Base-by-base conservation (phyloP, 2,113 vertebrate genomes). In the Oryzias javanicus region DNA sequence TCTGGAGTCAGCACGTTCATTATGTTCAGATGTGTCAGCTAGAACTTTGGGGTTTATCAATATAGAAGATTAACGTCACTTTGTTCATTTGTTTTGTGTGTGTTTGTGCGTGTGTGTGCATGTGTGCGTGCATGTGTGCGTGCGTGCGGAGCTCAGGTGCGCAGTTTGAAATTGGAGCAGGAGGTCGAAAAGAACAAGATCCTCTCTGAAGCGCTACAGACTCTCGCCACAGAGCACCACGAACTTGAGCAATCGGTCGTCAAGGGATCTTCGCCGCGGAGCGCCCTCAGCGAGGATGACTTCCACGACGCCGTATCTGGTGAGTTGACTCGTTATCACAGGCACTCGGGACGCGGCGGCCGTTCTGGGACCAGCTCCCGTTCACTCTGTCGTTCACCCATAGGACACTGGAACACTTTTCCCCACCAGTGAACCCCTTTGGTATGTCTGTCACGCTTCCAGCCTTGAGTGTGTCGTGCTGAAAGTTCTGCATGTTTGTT, bases 151-250 rank as follows among this genome's bases (percentile, higher is more conserved):
- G 92, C 91, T 83, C 91, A 99, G 97, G 94, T 94, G 84, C 93
- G 93, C 85, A 95, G 93, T 91, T 68, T 94, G 90, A 96, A 94
- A 91, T 91, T 98, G 91, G 94, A 95, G 89, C 95, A 98, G 76
- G 96, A 97, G 83, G 93, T 95, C 69, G 96, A 95, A 83, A 98
- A 97, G 92, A 99, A 91, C 85, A 96, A 96, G 91, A 96, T 99
- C 89, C 92, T 98, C 78, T 98, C 95, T 7, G 94, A 96, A 85
- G 96, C 96, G 1, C 90, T 98, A 85, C 96, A 98, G 93, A 94
- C 95, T 4, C 85, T 98, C 14, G 97, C 96, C 81, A 94, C 94
- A 0, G 96, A 98, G 64, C 97, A 99, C 74, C 96, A 98, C 91
- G 94, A 97, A 85, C 90, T 99, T 85, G 96, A 99, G 85, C 94